Evolutionary conservation across 2,113 vertebrate species (phyloP).

Genomic region (Tringa solitaria): DNA sequence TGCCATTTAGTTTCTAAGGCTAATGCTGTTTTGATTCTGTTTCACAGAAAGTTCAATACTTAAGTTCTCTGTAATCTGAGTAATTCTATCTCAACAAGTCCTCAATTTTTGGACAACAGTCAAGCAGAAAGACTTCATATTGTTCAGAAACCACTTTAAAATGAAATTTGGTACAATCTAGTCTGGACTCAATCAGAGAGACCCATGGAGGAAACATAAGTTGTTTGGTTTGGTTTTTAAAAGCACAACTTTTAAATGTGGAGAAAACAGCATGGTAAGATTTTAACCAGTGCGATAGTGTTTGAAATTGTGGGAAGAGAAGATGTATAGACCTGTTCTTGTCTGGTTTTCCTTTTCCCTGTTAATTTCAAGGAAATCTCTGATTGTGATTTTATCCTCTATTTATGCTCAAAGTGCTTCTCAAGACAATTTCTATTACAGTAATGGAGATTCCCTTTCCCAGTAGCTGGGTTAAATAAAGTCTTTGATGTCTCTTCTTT

Average conservation of each 20-base stretch:
- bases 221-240: background rate
- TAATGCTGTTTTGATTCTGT: background rate
- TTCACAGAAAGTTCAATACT: background rate
- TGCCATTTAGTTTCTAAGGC: background rate
- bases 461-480: background rate
- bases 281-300: background rate
- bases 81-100: background rate
- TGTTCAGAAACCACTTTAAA: background rate
- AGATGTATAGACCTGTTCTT: background rate
- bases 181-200: background rate
- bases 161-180: background rate
- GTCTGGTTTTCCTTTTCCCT: background rate
- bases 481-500: constrained; percentile 15
- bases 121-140: background rate
- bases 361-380: background rate
- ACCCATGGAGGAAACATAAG: background rate
- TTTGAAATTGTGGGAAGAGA: background rate
- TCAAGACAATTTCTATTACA: constrained; percentile 12
- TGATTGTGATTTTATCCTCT: background rate
- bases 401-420: background rate
- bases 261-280: background rate
- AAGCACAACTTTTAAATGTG: background rate
- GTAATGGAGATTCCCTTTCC: background rate
- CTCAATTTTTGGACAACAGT: background rate
- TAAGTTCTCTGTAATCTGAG: background rate